Evolutionary conservation across 2,797 vertebrate species (phyloP), one percentile per base, ranked within the genome.

Genomic region (Sebastes diploproa): DNA sequence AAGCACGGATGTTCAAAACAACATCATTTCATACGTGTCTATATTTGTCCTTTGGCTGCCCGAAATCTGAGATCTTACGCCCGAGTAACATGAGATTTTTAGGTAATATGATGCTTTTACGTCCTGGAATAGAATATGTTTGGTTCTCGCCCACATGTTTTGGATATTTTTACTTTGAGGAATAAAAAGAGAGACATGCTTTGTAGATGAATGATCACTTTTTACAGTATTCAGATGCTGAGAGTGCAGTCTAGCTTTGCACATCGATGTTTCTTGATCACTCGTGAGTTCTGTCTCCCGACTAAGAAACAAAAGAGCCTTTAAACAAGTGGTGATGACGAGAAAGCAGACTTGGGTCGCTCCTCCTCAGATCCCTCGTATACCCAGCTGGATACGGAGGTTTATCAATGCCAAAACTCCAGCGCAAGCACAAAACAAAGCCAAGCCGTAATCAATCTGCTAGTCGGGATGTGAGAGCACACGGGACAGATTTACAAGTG

Each of bases 361-460:
- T 56, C 58, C 61, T 55, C 56, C 11, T 79, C 74, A 79, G 68
- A 84, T 89, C 20, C 20, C 42, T 50, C 29, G 32, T 32, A 64
- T 11, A 32, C 29, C 56, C 75, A 65, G 75, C 78, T 61, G 77
- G 10, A 16, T 82, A 67, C 25, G 6, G 74, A 83, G 52, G 68
- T 87, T 84, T 72, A 79, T 79, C 79, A 84, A 87, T 84, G 74
- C 64, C 75, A 86, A 75, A 81, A 64, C 32, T 13, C 73, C 64
- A 30, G 76, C 3, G 29, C 62, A 32, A 76, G 75, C 82, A 84
- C 62, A 78, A 83, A 75, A 72, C 69, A 82, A 85, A 81, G 70
- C 65, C 65, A 42, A 75, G 68, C 56, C 23, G 42, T 27, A 63
- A 87, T 84, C 61, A 55, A 54, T 78, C 67, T 29, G 69, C 46